phyloP scores from a whole-genome alignment of 2,797 vertebrate genomes.

The Betta splendens region DNA sequence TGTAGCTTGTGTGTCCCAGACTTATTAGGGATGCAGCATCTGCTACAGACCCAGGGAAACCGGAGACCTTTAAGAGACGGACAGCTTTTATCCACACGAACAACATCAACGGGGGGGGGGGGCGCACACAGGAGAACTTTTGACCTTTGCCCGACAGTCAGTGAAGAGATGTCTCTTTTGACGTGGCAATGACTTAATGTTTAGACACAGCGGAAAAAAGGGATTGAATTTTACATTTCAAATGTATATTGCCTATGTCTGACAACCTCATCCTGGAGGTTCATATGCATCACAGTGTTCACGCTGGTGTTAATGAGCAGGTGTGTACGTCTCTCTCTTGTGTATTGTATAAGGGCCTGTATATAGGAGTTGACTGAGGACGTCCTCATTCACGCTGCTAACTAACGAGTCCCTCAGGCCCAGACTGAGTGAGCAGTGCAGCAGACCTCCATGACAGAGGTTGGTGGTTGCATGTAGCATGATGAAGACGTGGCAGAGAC shows the following conservation, averaged over 20 bases:
- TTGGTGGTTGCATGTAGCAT: conserved; percentile 57
- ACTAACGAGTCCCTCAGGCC: conserved; percentile 77
- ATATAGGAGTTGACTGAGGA: conserved; percentile 42
- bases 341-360: conserved; percentile 53
- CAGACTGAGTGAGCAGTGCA: conserved; percentile 68
- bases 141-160: conserved; percentile 49
- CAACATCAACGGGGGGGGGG: conserved; percentile 43
- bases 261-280: conserved; percentile 16
- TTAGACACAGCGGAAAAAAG: not conserved
- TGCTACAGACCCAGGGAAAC: conserved; percentile 56
- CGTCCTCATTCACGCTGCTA: conserved; percentile 61
- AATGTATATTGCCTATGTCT: conserved; percentile 14
- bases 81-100: conserved; percentile 59
- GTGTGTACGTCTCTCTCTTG: conserved; percentile 67
- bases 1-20: conserved; percentile 61
- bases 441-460: conserved; percentile 74
- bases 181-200: conserved; percentile 4
- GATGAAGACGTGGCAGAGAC: conserved; percentile 62
- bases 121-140: conserved; percentile 46
- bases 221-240: too few relatives aligned
- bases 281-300: conserved; percentile 13
- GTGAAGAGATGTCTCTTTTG: conserved; percentile 23
- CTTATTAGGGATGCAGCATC: conserved; percentile 73
- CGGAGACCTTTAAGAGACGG: conserved; percentile 63
- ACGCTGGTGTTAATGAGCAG: conserved; percentile 60